Evolutionary conservation across 2,113 vertebrate species (phyloP), one percentile per base, ranked within the genome.

Genomic region (Tinamus guttatus): DNA sequence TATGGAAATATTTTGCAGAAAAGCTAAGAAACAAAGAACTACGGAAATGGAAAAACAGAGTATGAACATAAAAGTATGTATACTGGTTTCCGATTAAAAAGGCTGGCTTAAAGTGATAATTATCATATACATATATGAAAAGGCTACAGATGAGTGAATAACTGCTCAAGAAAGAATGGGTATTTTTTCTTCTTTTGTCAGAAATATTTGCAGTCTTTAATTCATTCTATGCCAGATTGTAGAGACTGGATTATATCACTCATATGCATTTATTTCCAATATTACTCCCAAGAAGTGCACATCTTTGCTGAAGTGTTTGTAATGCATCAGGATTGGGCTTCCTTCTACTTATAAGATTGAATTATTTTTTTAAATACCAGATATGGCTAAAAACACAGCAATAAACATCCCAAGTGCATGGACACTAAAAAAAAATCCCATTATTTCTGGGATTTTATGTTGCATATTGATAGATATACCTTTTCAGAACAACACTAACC

Each of bases 291-390:
- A 65, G 49, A 85, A 87, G 75, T 67, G 56, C 81, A 63, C 24
- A 22, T 25, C 90, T 75, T 70, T 76, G 82, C 80, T 87, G 78
- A 86, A 86, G 93, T 89, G 74, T 84, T 90, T 91, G 92, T 81
- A 81, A 70, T 79, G 93, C 73, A 81, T 73, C 78, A 79, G 92
- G 86, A 95, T 92, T 90, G 94, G 95, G 95, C 94, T 94, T 96
- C 92, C 93, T 97, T 97, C 95, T 95, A 94, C 73, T 90, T 90
- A 90, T 92, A 90, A 96, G 95, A 96, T 94, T 90, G 93, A 96
- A 95, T 95, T 95, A 91, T 90, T 94, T 93, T 90, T 97, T 93
- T 94, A 96, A 97, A 96, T 97, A 95, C 94, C 93, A 94, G 93
- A 81, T 91, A 77, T 90, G 93, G 77, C 52, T 56, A 28, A 30